Conservation (phyloP, 2,797 vertebrate species). For the Clarias fuscus region DNA sequence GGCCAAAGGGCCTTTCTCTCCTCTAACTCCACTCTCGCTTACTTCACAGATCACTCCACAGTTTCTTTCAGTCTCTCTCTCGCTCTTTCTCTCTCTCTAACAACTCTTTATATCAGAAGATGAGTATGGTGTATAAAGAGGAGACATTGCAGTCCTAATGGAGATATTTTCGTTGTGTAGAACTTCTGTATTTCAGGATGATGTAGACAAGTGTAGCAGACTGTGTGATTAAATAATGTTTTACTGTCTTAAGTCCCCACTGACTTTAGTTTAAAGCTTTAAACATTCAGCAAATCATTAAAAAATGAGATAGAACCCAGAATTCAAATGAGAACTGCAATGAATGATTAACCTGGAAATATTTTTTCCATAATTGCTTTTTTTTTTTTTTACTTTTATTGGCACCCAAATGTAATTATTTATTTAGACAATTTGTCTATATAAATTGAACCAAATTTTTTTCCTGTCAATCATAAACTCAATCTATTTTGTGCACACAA, state of each 20-base stretch:
- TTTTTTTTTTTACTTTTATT: no score
- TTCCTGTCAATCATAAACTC: neutral
- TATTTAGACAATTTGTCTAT: neutral
- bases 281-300: neutral
- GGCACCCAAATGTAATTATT: no score
- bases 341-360: neutral
- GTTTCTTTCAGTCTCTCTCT: slow-evolving; percentile 15
- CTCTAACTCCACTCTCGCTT: slow-evolving; percentile 47
- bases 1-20: slow-evolving; percentile 71
- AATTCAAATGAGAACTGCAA: neutral
- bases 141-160: neutral
- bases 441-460: no score
- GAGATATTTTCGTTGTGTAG: neutral
- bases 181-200: neutral
- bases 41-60: slow-evolving; percentile 39
- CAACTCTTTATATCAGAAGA: neutral
- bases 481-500: neutral
- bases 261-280: neutral
- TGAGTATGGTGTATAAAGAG: neutral
- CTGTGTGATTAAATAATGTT: neutral
- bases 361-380: no score
- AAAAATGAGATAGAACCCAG: neutral
- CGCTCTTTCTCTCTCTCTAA: neutral
- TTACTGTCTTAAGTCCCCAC: neutral
- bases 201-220: neutral